phyloP scores from a whole-genome alignment of 2,888 invertebrate genomes.

The Parnassius orleans region DNA sequence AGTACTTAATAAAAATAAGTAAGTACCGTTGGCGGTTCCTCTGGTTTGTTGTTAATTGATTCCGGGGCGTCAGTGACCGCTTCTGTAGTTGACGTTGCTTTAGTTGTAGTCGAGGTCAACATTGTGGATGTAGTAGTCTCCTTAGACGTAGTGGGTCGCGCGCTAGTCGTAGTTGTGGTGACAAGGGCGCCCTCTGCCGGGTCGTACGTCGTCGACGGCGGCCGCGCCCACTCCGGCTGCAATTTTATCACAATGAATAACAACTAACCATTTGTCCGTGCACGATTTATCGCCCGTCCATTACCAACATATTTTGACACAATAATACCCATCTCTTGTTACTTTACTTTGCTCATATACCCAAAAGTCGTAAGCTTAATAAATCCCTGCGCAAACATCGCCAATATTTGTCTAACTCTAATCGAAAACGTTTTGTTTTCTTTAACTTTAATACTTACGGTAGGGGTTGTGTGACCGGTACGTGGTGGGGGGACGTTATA shows the following conservation, averaged over 20 bases:
- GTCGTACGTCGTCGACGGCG: constrained; percentile 85
- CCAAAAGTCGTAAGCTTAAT: constrained; percentile 8
- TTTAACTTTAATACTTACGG: constrained; percentile 72
- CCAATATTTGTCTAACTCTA: constrained; percentile 14
- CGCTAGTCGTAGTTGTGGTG: constrained; percentile 38
- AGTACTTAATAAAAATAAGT: constrained; percentile 1
- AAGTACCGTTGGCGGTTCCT: constrained; percentile 32
- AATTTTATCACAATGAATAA: constrained; percentile 20
- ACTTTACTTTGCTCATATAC: neutral
- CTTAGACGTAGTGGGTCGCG: constrained; percentile 44
- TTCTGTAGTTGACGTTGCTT: constrained; percentile 19
- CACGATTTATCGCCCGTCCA: constrained; percentile 19
- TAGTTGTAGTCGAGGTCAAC: constrained; percentile 35
- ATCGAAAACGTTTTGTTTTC: constrained; percentile 18
- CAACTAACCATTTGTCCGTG: constrained; percentile 17
- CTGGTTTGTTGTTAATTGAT: constrained; percentile 38
- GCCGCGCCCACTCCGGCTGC: constrained; percentile 91
- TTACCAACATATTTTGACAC: constrained; percentile 19
- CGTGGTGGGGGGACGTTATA: constrained; percentile 86
- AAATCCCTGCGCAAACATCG: constrained; percentile 13
- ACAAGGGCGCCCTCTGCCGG: constrained; percentile 72
- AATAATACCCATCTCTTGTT: constrained; percentile 11
- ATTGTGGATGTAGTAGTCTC: constrained; percentile 34
- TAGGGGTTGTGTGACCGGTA: constrained; percentile 82
- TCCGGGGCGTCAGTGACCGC: constrained; percentile 22